Conservation (phyloP, 2,888 invertebrate genomes). For the Mimachlamys varia region DNA sequence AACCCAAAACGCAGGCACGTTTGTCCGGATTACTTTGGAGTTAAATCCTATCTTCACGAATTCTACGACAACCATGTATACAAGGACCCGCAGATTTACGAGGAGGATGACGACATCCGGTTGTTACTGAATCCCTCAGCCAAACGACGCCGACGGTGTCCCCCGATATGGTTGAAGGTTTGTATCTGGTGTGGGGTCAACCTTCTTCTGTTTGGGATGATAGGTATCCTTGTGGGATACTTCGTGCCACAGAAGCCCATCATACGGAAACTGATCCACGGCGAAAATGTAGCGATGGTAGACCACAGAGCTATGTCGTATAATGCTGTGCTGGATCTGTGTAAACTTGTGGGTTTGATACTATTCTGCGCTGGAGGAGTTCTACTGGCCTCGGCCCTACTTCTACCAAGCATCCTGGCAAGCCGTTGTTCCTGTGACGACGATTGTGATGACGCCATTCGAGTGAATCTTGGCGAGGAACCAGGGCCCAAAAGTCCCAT, state of each 20-base stretch:
- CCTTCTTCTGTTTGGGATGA: slow-evolving; percentile 81
- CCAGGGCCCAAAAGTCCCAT: slow-evolving; percentile 71
- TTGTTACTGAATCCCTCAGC: slow-evolving; percentile 79
- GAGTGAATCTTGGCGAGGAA: slow-evolving; percentile 70
- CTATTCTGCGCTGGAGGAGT: slow-evolving; percentile 83
- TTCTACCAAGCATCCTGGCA: slow-evolving; percentile 82
- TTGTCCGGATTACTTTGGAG: slow-evolving; percentile 82
- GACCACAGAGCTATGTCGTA: slow-evolving; percentile 81
- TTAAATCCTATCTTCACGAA: slow-evolving; percentile 83
- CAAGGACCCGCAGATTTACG: slow-evolving; percentile 77
- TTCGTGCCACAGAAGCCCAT: slow-evolving; percentile 81
- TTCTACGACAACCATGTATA: slow-evolving; percentile 81
- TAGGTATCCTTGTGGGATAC: slow-evolving; percentile 83
- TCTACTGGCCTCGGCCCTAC: slow-evolving; percentile 81
- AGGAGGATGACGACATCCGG: slow-evolving; percentile 79
- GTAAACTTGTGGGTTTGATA: slow-evolving; percentile 82
- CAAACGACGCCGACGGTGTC: slow-evolving; percentile 72
- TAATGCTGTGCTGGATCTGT: slow-evolving; percentile 82
- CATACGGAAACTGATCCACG: slow-evolving; percentile 77
- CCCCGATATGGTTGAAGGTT: slow-evolving; percentile 81
- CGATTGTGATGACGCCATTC: slow-evolving; percentile 68
- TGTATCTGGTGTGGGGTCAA: slow-evolving; percentile 82
- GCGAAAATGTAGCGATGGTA: slow-evolving; percentile 74
- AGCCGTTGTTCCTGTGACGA: slow-evolving; percentile 80
- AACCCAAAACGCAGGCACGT: slow-evolving; percentile 72